A percentile compares a stretch with the other conserved stretches of the same genome.
These are phyloP conservation scores for Cyprinodon variegatus DNA, from an alignment of 2,113 vertebrate species.

Conservation along the genomic window DNA sequence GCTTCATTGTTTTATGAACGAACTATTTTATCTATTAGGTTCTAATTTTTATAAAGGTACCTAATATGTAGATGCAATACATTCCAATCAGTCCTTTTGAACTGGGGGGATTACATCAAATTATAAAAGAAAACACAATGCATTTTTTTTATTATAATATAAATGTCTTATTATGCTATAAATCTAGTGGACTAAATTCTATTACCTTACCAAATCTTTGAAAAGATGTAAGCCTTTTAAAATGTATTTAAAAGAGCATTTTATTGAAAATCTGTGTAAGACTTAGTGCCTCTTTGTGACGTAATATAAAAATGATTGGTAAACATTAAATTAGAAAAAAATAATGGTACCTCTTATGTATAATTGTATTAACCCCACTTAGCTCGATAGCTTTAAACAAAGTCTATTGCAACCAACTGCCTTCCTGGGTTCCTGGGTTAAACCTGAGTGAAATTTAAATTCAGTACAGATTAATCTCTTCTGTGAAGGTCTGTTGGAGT, in stretches of 20 bases:
- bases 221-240: background rate
- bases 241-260: background rate
- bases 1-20: slow-evolving; percentile 1
- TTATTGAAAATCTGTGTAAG: background rate
- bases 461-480: background rate
- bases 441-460: background rate
- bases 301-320: too few species aligned
- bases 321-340: too few species aligned
- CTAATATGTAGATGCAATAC: background rate
- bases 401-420: background rate
- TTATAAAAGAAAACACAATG: background rate
- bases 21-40: background rate
- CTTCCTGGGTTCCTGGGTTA: background rate
- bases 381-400: too few species aligned
- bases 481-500: background rate
- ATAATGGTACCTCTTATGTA: too few species aligned
- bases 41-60: background rate
- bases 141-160: background rate
- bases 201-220: background rate
- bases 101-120: background rate
- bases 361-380: too few species aligned
- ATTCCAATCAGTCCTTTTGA: background rate
- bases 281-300: too few species aligned
- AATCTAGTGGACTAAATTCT: background rate
- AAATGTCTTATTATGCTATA: background rate